These are phyloP conservation scores for Agriopis leucophaearia DNA, from an alignment of 2,888 invertebrate genomes.

Conservation along the genomic window DNA sequence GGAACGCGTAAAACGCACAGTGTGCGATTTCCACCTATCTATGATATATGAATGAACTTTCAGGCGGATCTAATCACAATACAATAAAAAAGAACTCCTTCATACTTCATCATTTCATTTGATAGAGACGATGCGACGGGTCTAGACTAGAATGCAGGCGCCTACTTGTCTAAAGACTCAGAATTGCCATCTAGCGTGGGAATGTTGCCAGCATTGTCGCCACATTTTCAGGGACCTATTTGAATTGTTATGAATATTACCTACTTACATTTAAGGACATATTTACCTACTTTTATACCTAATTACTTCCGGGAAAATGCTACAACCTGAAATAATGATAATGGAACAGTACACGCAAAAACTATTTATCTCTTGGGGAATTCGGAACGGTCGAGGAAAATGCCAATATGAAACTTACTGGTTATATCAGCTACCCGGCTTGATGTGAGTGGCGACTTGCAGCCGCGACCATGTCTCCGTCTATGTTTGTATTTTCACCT, in stretches of 20 bases:
- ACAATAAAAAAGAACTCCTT: too few relatives aligned
- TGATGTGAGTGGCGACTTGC: conserved; percentile 75
- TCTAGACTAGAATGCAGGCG: too few relatives aligned
- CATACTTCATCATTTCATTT: too few relatives aligned
- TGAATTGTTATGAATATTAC: background rate
- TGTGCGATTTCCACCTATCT: too few relatives aligned
- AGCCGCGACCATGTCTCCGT: conserved; percentile 73
- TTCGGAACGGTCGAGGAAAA: background rate
- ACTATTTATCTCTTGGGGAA: background rate
- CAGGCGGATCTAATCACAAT: too few relatives aligned
- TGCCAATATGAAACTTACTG: conserved; percentile 58
- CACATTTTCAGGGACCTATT: too few relatives aligned
- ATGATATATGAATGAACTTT: too few relatives aligned
- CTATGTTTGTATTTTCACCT: conserved; percentile 61
- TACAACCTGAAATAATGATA: conserved; percentile 10
- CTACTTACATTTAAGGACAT: background rate
- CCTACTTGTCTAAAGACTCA: too few relatives aligned
- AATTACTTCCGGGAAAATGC: conserved; percentile 17
- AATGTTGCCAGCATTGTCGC: too few relatives aligned
- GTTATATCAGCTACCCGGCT: conserved; percentile 75
- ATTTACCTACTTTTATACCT: background rate
- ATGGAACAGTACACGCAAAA: conserved; percentile 7
- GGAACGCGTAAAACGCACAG: too few relatives aligned
- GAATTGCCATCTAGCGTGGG: too few relatives aligned
- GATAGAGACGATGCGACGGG: too few relatives aligned